Base-by-base conservation (phyloP, 1,140 invertebrate species). In the Listronotus oregonensis region DNA sequence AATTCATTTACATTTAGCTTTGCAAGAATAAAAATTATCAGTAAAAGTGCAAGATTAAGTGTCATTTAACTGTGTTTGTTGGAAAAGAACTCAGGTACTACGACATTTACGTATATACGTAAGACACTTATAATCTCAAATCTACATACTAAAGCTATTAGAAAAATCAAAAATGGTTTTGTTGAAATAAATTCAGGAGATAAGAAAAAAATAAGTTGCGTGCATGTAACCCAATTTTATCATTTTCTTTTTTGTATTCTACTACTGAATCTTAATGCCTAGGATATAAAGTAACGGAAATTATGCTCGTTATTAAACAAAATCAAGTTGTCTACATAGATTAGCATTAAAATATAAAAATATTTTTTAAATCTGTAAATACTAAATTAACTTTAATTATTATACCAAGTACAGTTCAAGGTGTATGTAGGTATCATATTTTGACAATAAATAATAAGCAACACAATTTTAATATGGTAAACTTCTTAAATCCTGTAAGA, bases 1-100 rank as follows among this genome's bases (percentile, higher is more conserved):
- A 71, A 68, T 59, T 60, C 66, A 51, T 57, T 66, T 52, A 71
- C 66, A 68, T 71, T 59, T 32, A 71, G 69, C 69, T 67, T 62
- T 46, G 31, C 46, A 49, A 59, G 54, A 27, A 67, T 34, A 27
- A 46, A 60, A 27, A 66, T 40, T 39, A 55, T 44, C 39, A 15
- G 55, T 59, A 37, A 49, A 17, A 18, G 46, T 49, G 46, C 43
- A 44, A 42, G 1, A 42, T 44, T 9, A 15, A 7, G 17, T 44
- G 17, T 44, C 5, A 18, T 44, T 44, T 18, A 6, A 44, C n/a
- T 44, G 17, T 44, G 17, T 14, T 49, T 21, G 10, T 18, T 3
- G n/a, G 17, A 8, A 44, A 18, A 15, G 11, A 44, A 18, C 17
- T 2, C n/a, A 44, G 17, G 17, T 3, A 15, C 6, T 44, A 44